Base-by-base conservation (phyloP, 37 sponge, comb jelly and placozoan genomes). In the Oopsacas minuta region DNA sequence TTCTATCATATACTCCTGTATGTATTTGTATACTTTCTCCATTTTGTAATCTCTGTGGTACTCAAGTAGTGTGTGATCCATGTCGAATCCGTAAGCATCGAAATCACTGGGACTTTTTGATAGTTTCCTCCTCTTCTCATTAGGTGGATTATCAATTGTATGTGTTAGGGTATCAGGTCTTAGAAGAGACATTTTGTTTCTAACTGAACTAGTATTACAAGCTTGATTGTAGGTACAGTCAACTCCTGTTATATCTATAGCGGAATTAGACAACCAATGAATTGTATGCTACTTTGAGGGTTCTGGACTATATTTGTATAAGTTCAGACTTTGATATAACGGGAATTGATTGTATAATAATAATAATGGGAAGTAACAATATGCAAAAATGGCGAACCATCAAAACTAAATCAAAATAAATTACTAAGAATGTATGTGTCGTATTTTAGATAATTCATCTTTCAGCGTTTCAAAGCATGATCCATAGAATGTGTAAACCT, bases 81-180 rank as follows among this genome's bases (percentile, higher is more conserved):
- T 61, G 75, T 61, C 75, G 30, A 61, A 61, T n/a, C 75, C 75
- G 75, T 32, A 61, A 7, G 30, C 75, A 61, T 61, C 75, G 75
- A 61, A 61, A 61, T 61, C 75, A 61, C 1, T 20, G 22, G 75
- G 75, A 34, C 28, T 61, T 61, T 20, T 20, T 25, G 75, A 61
- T 7, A 61, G 28, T 61, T 61, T 61, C 1, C 32, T 61, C 22
- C 75, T 25, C 30, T 61, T 61, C 5, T 7, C 20, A 61, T 61
- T 61, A 25, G 75, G 75, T 5, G 75, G 49, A 42, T 42, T 15
- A 17, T 42, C 49, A 42, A 42, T 8, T 42, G 49, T 17, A 42
- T 15, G 49, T 8, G 49, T 42, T 42, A 42, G 49, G 8, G 49
- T 42, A 42, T 42, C 15, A 42, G 15, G 49, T 42, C 15, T 42